These are phyloP conservation scores for Natator depressus DNA, from an alignment of 2,113 vertebrate species.

Conservation along the genomic window DNA sequence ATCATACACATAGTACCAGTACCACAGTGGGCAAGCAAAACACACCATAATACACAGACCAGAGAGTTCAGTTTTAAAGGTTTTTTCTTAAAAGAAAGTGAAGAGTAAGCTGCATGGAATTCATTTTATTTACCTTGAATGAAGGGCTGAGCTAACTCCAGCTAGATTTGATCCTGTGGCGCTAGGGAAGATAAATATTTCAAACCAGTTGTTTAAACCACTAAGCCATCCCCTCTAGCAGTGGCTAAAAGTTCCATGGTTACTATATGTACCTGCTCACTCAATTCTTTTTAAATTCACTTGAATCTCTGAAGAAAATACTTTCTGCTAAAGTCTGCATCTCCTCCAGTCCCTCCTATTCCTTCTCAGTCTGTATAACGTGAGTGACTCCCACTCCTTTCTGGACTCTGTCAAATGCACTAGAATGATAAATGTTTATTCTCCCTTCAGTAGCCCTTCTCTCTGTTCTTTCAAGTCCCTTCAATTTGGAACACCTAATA, in stretches of 20 bases:
- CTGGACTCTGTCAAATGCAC: not conserved
- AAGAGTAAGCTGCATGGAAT: not conserved
- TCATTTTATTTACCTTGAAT: not conserved
- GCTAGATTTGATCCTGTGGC: not conserved
- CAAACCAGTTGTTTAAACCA: not conserved
- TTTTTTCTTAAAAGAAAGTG: not conserved
- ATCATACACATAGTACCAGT: not conserved
- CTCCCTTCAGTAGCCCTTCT: not conserved
- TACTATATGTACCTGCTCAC: not conserved
- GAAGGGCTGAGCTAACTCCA: not conserved
- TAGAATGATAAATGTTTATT: not conserved
- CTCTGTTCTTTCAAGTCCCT: not conserved
- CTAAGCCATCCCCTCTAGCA: not conserved
- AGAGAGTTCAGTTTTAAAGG: not conserved
- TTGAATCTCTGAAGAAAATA: not conserved
- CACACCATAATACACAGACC: accelerated
- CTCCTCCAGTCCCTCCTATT: not conserved
- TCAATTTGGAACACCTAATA: not conserved
- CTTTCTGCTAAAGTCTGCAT: not conserved
- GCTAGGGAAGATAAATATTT: not conserved
- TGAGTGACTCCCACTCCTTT: not conserved
- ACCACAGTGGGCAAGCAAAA: not conserved
- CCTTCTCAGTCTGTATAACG: not conserved
- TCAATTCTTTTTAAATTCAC: not conserved
- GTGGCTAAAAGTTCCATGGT: not conserved